These are phyloP conservation scores for Protophormia terraenovae DNA, from an alignment of 2,888 invertebrate species.

Conservation along the genomic window DNA sequence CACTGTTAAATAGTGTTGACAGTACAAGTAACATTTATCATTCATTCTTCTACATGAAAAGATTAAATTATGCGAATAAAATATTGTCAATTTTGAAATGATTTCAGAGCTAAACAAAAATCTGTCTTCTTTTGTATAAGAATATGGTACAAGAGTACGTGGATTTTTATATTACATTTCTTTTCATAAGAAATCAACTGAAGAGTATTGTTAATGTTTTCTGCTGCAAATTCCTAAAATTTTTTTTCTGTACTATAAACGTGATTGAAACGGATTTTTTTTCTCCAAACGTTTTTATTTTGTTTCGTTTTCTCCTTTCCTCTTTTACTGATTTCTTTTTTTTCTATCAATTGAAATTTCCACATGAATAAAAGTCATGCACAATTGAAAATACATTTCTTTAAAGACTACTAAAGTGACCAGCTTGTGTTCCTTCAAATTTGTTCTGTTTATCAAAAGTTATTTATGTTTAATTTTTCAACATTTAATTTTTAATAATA, in stretches of 20 bases:
- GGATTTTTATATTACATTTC: neutral
- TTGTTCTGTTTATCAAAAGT: neutral
- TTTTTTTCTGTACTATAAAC: constrained; percentile 33
- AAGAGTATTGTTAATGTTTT: constrained; percentile 36
- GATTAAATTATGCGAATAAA: constrained; percentile 40
- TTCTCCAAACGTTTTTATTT: constrained; percentile 40
- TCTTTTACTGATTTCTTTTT: neutral
- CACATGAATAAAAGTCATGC: constrained; percentile 47
- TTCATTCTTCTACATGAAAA: neutral
- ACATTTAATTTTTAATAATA: no score
- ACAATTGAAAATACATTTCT: constrained; percentile 45
- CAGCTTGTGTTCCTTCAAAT: constrained; percentile 8
- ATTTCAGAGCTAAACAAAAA: constrained; percentile 7
- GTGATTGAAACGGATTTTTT: constrained; percentile 58
- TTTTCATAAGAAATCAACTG: neutral
- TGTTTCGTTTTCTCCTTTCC: neutral
- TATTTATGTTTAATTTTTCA: neutral
- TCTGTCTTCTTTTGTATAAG: neutral
- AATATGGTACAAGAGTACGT: neutral
- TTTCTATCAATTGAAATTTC: constrained; percentile 55
- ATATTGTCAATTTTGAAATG: constrained; percentile 28
- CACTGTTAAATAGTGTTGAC: no score
- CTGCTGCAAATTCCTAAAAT: constrained; percentile 17
- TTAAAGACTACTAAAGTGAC: constrained; percentile 36
- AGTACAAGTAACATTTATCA: constrained; percentile 1